Conservation (phyloP, 1,140 invertebrate species). For the Atta colombica region DNA sequence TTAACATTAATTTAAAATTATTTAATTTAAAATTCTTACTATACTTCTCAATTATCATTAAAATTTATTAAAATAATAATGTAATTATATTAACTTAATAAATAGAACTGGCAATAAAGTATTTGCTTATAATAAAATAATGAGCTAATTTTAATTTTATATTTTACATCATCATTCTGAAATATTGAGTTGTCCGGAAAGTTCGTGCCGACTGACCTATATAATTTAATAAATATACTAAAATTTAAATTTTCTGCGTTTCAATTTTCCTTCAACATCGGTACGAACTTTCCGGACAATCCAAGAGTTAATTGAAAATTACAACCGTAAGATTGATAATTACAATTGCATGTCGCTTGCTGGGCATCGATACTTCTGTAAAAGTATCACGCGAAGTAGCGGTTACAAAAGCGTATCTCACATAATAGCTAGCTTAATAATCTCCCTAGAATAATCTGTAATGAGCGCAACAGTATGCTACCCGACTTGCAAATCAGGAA, state of each 20-base stretch:
- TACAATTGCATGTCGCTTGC: not conserved
- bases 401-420: constrained; percentile 46
- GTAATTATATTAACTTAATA: not conserved
- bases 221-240: too few species aligned
- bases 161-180: not conserved
- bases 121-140: not conserved
- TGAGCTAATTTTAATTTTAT: not conserved
- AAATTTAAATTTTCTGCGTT: too few species aligned
- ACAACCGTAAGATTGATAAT: not conserved
- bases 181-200: too few species aligned
- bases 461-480: constrained; percentile 50
- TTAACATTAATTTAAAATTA: constrained; percentile 2
- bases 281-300: too few species aligned
- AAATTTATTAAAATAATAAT: not conserved
- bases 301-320: not conserved
- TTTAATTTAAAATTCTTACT: not conserved
- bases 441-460: constrained; percentile 38
- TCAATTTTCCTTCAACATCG: too few species aligned
- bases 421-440: constrained; percentile 38
- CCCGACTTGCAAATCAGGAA: constrained; percentile 25
- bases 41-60: not conserved
- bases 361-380: constrained; percentile 8
- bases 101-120: not conserved
- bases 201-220: too few species aligned
- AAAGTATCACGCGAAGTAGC: constrained; percentile 63